These are phyloP conservation scores for Phlogophora meticulosa DNA, from an alignment of 2,888 invertebrate genomes.

Conservation along the genomic window DNA sequence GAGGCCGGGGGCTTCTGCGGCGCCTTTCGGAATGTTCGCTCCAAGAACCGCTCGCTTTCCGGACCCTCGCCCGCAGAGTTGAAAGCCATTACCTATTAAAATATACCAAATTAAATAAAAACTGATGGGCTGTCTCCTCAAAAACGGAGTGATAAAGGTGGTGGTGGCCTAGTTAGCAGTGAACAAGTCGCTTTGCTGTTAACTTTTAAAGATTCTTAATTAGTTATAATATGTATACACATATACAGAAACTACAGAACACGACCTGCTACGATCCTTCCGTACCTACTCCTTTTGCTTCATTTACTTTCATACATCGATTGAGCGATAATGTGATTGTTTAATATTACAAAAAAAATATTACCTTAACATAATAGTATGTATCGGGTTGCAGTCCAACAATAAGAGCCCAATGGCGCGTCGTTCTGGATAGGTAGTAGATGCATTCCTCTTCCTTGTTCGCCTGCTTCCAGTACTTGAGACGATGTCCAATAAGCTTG, in stretches of 20 bases:
- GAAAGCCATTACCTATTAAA: slow-evolving; percentile 95
- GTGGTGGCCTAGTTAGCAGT: not conserved
- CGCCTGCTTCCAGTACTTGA: slow-evolving; percentile 97
- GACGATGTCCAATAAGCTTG: slow-evolving; percentile 97
- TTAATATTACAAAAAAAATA: too few species aligned
- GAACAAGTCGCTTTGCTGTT: not conserved
- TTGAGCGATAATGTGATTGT: too few species aligned
- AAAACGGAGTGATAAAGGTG: not conserved
- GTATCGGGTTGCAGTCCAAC: slow-evolving; percentile 98
- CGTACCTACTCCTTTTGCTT: too few species aligned
- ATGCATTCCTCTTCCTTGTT: slow-evolving; percentile 95
- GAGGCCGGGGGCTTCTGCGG: slow-evolving; percentile 98
- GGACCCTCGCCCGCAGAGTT: slow-evolving; percentile 99
- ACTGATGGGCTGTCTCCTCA: not conserved
- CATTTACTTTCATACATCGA: too few species aligned
- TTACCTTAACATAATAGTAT: slow-evolving; percentile 96
- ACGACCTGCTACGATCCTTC: too few species aligned
- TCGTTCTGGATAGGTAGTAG: slow-evolving; percentile 96
- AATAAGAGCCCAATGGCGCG: slow-evolving; percentile 96
- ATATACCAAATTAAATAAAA: not conserved
- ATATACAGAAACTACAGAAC: too few species aligned
- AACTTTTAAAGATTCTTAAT: not conserved
- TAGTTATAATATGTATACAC: too few species aligned
- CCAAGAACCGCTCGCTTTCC: slow-evolving; percentile 97
- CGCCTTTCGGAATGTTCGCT: slow-evolving; percentile 97